Conservation (phyloP, 2,113 vertebrate species). For the Vulpes lagopus region DNA sequence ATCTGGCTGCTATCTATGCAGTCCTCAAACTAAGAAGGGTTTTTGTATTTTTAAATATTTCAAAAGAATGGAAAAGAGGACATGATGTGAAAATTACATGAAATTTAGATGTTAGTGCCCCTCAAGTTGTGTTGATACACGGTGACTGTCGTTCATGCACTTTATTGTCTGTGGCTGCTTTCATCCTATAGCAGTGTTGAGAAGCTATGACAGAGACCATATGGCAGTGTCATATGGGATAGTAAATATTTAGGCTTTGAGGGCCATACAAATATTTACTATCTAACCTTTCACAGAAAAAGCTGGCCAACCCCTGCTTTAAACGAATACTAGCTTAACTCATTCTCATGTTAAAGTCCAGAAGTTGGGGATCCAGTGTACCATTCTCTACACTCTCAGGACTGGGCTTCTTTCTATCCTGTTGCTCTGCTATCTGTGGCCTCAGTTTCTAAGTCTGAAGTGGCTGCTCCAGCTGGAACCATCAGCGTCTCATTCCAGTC, state of each 20-base stretch:
- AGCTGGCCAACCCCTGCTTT: neutral
- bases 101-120: neutral
- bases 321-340: neutral
- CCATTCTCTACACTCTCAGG: neutral
- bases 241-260: neutral
- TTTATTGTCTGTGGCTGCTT: neutral
- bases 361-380: neutral
- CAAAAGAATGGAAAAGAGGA: neutral
- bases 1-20: neutral
- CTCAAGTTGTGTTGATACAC: neutral
- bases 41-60: constrained; percentile 42
- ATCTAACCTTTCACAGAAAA: neutral
- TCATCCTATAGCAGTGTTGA: neutral
- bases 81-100: neutral
- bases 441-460: neutral
- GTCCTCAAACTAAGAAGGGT: neutral
- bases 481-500: neutral
- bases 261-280: neutral
- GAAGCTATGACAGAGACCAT: neutral
- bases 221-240: neutral
- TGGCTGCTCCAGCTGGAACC: neutral
- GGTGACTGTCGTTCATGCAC: rapidly evolving
- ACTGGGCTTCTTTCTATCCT: neutral
- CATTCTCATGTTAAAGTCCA: neutral
- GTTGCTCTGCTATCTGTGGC: neutral